These are phyloP conservation scores for Rhabditoides inermis DNA, from an alignment of 2,888 invertebrate genomes.

Conservation along the genomic window DNA sequence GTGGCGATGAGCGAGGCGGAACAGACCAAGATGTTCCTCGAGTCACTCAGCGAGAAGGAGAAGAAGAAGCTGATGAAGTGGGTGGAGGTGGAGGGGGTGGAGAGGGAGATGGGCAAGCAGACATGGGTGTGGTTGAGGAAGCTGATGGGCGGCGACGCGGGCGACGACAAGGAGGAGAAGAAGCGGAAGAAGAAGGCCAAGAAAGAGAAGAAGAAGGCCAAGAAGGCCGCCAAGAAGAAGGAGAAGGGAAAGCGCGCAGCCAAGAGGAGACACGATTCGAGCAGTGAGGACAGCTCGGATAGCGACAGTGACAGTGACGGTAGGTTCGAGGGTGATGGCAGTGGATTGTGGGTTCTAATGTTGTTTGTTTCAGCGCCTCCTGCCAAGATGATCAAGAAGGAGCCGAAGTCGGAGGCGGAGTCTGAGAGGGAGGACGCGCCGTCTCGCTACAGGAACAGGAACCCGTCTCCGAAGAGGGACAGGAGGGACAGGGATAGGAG, in stretches of 20 bases:
- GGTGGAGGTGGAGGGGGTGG: neutral
- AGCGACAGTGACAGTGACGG: slow-evolving; percentile 14
- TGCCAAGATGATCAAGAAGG: too few species aligned
- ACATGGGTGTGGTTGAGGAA: slow-evolving; percentile 8
- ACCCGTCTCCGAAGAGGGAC: too few species aligned
- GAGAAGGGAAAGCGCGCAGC: neutral
- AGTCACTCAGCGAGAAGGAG: slow-evolving; percentile 33
- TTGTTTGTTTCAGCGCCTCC: too few species aligned
- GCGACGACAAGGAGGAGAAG: slow-evolving; percentile 8
- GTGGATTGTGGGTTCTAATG: too few species aligned
- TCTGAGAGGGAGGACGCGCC: too few species aligned
- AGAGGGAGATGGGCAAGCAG: neutral
- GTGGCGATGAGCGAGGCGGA: slow-evolving; percentile 18
- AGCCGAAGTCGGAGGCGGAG: too few species aligned
- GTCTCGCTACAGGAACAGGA: too few species aligned
- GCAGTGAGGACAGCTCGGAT: slow-evolving; percentile 1
- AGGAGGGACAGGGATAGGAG: too few species aligned
- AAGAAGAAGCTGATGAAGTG: slow-evolving; percentile 37
- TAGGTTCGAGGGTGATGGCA: slow-evolving; percentile 3
- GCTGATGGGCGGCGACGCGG: slow-evolving; percentile 7
- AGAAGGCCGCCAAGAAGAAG: slow-evolving; percentile 8
- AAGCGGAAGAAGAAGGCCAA: slow-evolving; percentile 11
- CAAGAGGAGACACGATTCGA: neutral
- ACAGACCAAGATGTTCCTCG: slow-evolving; percentile 29
- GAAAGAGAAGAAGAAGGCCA: slow-evolving; percentile 13